Base-by-base conservation (phyloP, 1,140 invertebrate genomes). In the Caenorhabditis latens region DNA sequence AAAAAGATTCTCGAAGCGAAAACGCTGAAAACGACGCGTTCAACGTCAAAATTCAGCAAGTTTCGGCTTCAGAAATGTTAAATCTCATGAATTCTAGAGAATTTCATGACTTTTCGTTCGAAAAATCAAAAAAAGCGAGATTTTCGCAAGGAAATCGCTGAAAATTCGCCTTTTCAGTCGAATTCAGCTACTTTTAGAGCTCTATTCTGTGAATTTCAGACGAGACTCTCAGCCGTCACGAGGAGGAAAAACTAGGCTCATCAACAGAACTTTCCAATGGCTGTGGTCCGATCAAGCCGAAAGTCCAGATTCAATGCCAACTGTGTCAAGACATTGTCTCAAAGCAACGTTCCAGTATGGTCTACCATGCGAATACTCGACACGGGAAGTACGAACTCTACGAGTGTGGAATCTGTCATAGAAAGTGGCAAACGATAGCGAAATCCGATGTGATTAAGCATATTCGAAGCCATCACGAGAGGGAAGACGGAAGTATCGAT, bases 281-380 rank as follows among this genome's bases (percentile, higher is more conserved):
- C 48, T n/a, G 71, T 24, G 71, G 71, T 0, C 71, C 71, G 7
- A 11, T 50, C 4, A 79, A 83, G 53, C 67, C 46, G 58, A 89
- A 86, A n/a, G 19, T n/a, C 3, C 43, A 83, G 21, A 55, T 89
- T 43, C 61, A 46, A 82, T 89, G 88, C 43, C 48, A 79, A 5
- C 42, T 87, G n/a, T 89, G 88, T 42, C 32, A 75, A 40, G 58
- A 58, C 5, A 83, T 50, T 21, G 88, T 89, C 13, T 88, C 87
- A 2, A 89, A 87, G 21, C 83, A 88, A 86, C 61, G 88, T 57
- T 85, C 86, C 40, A 86, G 84, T 16, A 75, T 89, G 40, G 85
- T 89, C 32, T 89, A 89, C 79, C 88, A 89, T 46, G 88, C 87
- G 7, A 89, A 89, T 40, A 88, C 87, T 13, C 24, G 85, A 14